These are phyloP conservation scores for Sphenopsis melanotis DNA, from an alignment of 2,797 vertebrate species.

Conservation along the genomic window DNA sequence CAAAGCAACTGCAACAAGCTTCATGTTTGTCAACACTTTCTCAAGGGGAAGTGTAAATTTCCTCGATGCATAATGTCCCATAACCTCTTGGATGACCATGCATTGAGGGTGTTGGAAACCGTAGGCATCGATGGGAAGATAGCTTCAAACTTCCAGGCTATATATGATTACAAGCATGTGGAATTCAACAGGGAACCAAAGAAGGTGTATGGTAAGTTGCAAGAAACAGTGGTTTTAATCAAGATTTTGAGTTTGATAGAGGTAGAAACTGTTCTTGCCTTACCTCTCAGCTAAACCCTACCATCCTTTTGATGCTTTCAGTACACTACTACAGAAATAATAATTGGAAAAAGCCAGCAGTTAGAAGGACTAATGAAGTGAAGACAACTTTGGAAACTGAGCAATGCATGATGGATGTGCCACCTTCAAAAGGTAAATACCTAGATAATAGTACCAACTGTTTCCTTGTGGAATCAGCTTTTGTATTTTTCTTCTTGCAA, in stretches of 20 bases:
- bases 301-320: not conserved
- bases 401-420: fast-evolving
- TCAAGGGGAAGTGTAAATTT: conserved; percentile 80
- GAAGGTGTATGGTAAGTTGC: conserved; percentile 34
- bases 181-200: conserved; percentile 1
- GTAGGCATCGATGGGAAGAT: conserved; percentile 68
- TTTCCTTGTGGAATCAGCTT: not conserved
- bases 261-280: not conserved
- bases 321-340: not conserved
- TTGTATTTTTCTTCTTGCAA: not conserved
- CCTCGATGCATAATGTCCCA: conserved; percentile 78
- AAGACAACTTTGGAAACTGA: fast-evolving
- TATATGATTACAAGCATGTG: conserved; percentile 40
- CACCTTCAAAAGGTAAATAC: not conserved
- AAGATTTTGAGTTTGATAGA: not conserved
- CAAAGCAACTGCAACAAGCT: conserved; percentile 78
- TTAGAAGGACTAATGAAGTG: fast-evolving
- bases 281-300: not conserved
- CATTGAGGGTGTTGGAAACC: conserved; percentile 57
- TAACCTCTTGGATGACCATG: conserved; percentile 43
- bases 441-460: not conserved
- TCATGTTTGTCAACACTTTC: conserved; percentile 84
- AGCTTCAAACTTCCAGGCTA: conserved; percentile 69
- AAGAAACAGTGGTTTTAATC: not conserved
- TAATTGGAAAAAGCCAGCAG: fast-evolving